Evolutionary conservation across 2,888 invertebrate genomes (phyloP).

Genomic region (Papilio protenor): DNA sequence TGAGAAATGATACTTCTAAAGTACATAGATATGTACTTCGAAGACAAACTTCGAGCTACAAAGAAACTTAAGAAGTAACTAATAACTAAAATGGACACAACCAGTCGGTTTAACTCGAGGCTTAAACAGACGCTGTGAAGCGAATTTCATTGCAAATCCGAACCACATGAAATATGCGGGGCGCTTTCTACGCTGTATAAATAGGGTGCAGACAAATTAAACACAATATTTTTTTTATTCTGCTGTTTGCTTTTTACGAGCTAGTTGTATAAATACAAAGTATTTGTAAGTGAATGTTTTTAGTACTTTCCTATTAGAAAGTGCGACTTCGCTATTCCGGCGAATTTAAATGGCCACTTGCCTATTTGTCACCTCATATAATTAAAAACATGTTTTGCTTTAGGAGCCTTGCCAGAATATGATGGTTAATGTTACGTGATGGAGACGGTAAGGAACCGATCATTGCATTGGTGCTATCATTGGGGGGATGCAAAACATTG

Average conservation of each 20-base stretch:
- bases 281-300: background rate
- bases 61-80: background rate
- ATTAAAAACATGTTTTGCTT: too few relatives aligned
- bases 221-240: conserved; percentile 27
- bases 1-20: too few relatives aligned
- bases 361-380: too few relatives aligned
- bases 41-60: too few relatives aligned
- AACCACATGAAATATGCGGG: conserved; percentile 57
- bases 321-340: too few relatives aligned
- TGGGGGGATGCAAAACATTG: too few relatives aligned
- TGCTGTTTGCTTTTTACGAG: conserved; percentile 4
- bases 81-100: background rate
- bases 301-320: background rate
- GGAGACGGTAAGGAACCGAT: too few relatives aligned
- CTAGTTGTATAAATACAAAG: background rate
- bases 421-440: too few relatives aligned
- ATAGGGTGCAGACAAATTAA: conserved; percentile 47
- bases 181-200: conserved; percentile 54
- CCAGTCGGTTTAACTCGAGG: conserved; percentile 1
- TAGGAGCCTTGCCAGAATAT: too few relatives aligned
- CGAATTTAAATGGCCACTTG: too few relatives aligned
- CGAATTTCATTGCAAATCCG: conserved; percentile 54
- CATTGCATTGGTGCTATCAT: too few relatives aligned
- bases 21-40: too few relatives aligned
- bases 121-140: conserved; percentile 45